Percentiles rank a stretch among this genome's conserved stretches.
These are phyloP conservation scores for Tachina lurida DNA, from an alignment of 2,888 invertebrate species.

Conservation along the genomic window DNA sequence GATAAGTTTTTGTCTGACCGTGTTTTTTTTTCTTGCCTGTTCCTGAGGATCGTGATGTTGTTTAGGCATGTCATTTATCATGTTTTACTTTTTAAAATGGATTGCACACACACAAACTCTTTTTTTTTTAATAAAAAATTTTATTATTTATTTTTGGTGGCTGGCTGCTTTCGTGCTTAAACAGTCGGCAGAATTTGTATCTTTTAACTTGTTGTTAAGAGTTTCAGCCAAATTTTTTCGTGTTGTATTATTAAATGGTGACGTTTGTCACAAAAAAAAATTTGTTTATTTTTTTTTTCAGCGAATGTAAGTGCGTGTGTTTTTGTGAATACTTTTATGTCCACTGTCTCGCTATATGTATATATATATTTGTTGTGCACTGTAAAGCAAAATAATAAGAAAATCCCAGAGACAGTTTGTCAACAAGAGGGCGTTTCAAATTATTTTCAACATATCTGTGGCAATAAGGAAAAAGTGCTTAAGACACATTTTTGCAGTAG, in stretches of 20 bases:
- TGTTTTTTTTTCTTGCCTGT: conserved; percentile 47
- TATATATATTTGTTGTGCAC: conserved; percentile 1
- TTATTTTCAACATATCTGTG: conserved; percentile 13
- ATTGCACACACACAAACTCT: conserved; percentile 42
- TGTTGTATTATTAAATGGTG: conserved; percentile 18
- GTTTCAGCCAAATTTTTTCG: conserved; percentile 48
- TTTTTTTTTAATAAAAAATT: not conserved
- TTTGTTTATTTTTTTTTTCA: conserved; percentile 13
- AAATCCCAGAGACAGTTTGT: not conserved
- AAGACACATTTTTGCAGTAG: no score
- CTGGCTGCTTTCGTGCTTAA: conserved; percentile 17
- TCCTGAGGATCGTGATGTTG: conserved; percentile 71
- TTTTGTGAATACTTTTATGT: conserved; percentile 16
- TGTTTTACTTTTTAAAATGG: conserved; percentile 67
- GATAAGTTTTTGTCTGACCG: conserved; percentile 54
- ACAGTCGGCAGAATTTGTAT: conserved; percentile 37
- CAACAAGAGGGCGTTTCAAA: not conserved
- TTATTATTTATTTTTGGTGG: conserved; percentile 14
- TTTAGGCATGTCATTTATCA: conserved; percentile 72
- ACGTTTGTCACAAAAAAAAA: conserved; percentile 60
- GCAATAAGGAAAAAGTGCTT: no score
- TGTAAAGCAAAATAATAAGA: conserved; percentile 1
- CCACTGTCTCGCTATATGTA: not conserved
- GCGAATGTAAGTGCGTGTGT: not conserved
- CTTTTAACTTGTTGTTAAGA: conserved; percentile 50